Conservation (phyloP, 2,888 invertebrate genomes). For the Eupithecia vulgata region DNA sequence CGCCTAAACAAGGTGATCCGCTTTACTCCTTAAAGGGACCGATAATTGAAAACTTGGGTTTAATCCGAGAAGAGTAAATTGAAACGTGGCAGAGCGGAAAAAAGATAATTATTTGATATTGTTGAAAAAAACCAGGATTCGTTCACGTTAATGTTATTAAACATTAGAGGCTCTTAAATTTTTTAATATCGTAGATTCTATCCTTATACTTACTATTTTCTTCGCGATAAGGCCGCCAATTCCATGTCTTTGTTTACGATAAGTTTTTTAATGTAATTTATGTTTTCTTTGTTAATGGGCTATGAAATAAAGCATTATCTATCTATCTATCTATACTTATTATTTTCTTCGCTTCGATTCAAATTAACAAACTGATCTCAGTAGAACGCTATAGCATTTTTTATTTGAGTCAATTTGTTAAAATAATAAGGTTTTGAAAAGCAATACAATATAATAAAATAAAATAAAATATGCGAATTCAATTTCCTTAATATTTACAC, state of each 20-base stretch:
- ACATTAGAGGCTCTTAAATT: conserved; percentile 26
- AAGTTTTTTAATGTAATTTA: too few relatives aligned
- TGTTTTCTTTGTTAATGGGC: too few relatives aligned
- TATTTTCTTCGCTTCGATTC: conserved; percentile 9
- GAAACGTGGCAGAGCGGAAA: conserved; percentile 63
- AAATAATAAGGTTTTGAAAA: too few relatives aligned
- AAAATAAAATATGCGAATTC: too few relatives aligned
- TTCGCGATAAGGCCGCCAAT: too few relatives aligned
- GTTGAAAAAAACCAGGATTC: conserved; percentile 51
- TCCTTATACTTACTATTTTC: neutral
- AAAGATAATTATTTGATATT: conserved; percentile 60
- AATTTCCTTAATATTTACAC: too few relatives aligned
- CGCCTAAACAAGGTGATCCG: conserved; percentile 46
- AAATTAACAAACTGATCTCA: neutral
- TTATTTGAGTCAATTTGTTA: neutral
- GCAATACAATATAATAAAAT: too few relatives aligned
- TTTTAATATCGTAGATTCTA: conserved; percentile 20
- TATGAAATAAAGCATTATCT: too few relatives aligned
- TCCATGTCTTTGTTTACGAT: too few relatives aligned
- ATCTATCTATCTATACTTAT: too few relatives aligned
- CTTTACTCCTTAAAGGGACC: conserved; percentile 64
- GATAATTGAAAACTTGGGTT: conserved; percentile 77
- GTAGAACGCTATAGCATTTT: neutral
- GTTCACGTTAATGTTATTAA: conserved; percentile 43
- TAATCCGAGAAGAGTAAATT: conserved; percentile 70